Conservation (phyloP, 2,888 invertebrate genomes). For the Venusia cambrica region DNA sequence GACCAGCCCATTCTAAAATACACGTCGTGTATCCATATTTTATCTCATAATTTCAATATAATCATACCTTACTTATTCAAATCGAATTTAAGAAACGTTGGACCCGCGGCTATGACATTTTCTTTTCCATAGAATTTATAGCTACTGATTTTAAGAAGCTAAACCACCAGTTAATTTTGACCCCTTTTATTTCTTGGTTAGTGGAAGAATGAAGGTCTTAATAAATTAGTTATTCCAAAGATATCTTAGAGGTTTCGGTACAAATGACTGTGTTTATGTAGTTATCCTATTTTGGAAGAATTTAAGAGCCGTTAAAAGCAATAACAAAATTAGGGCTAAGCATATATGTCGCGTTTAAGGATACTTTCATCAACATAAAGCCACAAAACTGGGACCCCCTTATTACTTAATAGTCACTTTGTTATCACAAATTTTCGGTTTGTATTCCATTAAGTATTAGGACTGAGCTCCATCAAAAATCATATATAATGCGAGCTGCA, state of each 20-base stretch:
- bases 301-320: slow-evolving; percentile 38
- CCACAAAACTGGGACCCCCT: no score
- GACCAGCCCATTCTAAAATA: slow-evolving; percentile 7
- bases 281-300: slow-evolving; percentile 57
- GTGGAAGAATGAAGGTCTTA: slow-evolving; percentile 2
- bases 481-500: no score
- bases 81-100: slow-evolving; percentile 49
- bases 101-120: slow-evolving; percentile 55
- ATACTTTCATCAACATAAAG: slow-evolving; percentile 6
- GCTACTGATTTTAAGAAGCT: slow-evolving; percentile 42
- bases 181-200: not conserved
- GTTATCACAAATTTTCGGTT: no score
- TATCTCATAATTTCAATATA: slow-evolving; percentile 37
- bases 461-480: no score
- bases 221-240: slow-evolving; percentile 23
- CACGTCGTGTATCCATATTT: slow-evolving; percentile 9
- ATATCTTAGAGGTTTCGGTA: slow-evolving; percentile 38
- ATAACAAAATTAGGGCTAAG: slow-evolving; percentile 41
- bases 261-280: slow-evolving; percentile 57
- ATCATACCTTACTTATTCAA: slow-evolving; percentile 52
- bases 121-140: slow-evolving; percentile 51
- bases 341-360: slow-evolving; percentile 9
- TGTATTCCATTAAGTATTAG: no score
- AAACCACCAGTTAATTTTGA: slow-evolving; percentile 20
- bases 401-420: no score